These are phyloP conservation scores for Nipponia nippon DNA, from an alignment of 2,113 vertebrate genomes.

Conservation along the genomic window DNA sequence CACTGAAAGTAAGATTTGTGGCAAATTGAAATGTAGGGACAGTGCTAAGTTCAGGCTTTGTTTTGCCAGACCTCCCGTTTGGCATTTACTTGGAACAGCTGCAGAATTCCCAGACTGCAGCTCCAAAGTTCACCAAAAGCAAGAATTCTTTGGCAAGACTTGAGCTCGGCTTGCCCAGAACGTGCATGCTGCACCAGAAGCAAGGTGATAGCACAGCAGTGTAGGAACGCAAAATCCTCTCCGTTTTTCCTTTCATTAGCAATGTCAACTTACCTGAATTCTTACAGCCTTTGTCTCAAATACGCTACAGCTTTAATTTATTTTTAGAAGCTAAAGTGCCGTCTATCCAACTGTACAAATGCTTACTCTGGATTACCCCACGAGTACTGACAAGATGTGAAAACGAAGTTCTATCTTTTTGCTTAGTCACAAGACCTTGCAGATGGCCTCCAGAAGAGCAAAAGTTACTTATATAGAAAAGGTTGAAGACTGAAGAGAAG, in stretches of 20 bases:
- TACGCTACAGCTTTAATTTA: not conserved
- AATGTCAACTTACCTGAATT: not conserved
- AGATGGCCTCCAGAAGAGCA: not conserved
- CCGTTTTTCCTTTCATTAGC: not conserved
- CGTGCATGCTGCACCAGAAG: accelerated
- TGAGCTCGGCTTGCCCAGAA: not conserved
- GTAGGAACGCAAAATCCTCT: not conserved
- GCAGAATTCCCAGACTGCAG: not conserved
- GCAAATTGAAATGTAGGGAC: not conserved
- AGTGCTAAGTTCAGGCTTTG: not conserved
- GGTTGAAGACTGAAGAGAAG: not conserved
- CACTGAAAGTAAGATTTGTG: not conserved
- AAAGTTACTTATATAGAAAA: not conserved
- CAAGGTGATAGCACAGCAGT: not conserved
- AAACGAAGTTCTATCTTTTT: not conserved
- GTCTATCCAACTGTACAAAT: not conserved
- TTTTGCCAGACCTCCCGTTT: not conserved
- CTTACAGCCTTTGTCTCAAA: not conserved
- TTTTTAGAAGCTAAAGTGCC: not conserved
- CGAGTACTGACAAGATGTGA: not conserved
- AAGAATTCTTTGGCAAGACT: not conserved
- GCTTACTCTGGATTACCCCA: not conserved
- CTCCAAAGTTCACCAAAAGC: not conserved
- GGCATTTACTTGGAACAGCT: not conserved
- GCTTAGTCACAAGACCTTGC: not conserved